Base-by-base conservation (phyloP, 2,113 vertebrate species). In the Myanophis thanlyinensis region DNA sequence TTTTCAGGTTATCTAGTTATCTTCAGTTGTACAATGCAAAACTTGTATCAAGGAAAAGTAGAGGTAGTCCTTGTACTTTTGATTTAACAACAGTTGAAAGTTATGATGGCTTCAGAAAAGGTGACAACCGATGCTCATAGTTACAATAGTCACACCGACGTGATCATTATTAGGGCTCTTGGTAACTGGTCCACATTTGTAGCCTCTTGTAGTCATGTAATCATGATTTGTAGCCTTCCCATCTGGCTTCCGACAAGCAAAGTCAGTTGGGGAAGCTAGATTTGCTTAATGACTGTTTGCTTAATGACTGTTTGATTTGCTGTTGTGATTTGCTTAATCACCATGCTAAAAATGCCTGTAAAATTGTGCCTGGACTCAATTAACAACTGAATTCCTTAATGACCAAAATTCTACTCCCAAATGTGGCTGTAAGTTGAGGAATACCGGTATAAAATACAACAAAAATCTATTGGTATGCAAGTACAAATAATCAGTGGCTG, bases 1-100 rank as follows among this genome's bases (percentile, higher is more conserved):
- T 90, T 92, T 92, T 90, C 53, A 90, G 92, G 53, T 86, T 89
- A 93, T 51, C 73, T 62, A n/a, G 46, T 86, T 93, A 80, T 47
- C 53, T 47, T 85, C 73, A 49, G 49, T 93, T 93, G 92, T 47
- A 23, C 85, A 85, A 85, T 46, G 44, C 91, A 92, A 59, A 85
- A 6, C 46, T 40, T 89, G 52, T 80, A 92, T 89, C 52, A 85
- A 47, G 52, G n/a, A 48, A 49, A 89, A 40, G 51, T 51, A 67
- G 30, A 67, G 62, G 30, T 35, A 62, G 30, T 62, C 30, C 30
- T 62, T 35, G 30, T 27, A 67, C 62, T 35, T 67, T 35, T 18
- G n/a, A n/a, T 51, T 51, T 51, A 51, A 51, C 49, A 67, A 67
- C 62, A 67, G 62, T 67, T 67, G 5, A 13, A 35, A 67, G 12